These are phyloP conservation scores for Pelodytes ibericus DNA, from an alignment of 2,797 vertebrate genomes.

Conservation along the genomic window DNA sequence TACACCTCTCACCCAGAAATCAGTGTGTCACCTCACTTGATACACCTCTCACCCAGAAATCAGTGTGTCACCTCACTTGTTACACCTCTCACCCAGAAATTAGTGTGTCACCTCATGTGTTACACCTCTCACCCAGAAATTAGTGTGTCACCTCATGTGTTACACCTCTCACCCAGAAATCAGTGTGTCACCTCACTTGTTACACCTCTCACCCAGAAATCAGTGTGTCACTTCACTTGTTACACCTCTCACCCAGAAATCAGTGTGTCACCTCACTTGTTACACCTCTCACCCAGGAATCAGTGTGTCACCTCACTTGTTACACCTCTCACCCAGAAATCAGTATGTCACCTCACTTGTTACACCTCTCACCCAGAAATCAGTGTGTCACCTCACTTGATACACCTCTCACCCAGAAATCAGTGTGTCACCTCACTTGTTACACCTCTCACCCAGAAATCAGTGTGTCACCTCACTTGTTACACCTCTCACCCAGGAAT, in stretches of 20 bases:
- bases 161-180: background rate
- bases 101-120: conserved; percentile 4
- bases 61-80: too few relatives aligned
- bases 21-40: too few relatives aligned
- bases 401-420: background rate
- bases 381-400: too few relatives aligned
- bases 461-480: conserved; percentile 6
- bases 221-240: conserved; percentile 5
- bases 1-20: background rate
- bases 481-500: background rate
- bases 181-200: too few relatives aligned
- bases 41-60: background rate
- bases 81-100: background rate
- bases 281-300: background rate
- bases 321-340: background rate
- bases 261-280: too few relatives aligned
- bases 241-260: background rate
- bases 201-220: background rate
- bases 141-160: too few relatives aligned
- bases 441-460: background rate
- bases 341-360: conserved; percentile 5
- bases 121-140: background rate
- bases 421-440: too few relatives aligned
- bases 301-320: too few relatives aligned
- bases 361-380: background rate